Evolutionary conservation across 2,113 vertebrate species (phyloP).

Genomic region (Hippopotamus amphibius): DNA sequence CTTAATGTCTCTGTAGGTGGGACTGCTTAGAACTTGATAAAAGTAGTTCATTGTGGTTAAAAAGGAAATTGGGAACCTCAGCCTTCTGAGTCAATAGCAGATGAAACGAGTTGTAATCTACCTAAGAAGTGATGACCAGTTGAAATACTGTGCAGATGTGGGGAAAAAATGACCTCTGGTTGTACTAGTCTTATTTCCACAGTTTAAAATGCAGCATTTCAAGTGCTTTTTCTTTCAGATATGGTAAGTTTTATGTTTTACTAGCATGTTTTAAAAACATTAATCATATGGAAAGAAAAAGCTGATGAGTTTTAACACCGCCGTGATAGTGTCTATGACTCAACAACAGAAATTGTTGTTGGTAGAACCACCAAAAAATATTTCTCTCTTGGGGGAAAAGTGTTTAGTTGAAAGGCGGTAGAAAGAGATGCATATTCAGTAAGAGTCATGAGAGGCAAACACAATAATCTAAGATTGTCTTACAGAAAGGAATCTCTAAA

Average conservation of each 20-base stretch:
- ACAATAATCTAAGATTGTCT: slow-evolving; percentile 69
- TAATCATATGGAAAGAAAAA: slow-evolving; percentile 79
- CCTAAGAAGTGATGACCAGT: slow-evolving; percentile 76
- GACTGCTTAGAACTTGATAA: slow-evolving; percentile 5
- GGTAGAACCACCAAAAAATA: slow-evolving; percentile 84
- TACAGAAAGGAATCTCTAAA: slow-evolving; percentile 73
- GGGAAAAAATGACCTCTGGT: slow-evolving; percentile 76
- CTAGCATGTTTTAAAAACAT: slow-evolving; percentile 78
- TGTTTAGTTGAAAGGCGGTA: slow-evolving; percentile 73
- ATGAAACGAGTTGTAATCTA: slow-evolving; percentile 82
- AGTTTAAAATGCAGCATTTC: slow-evolving; percentile 79
- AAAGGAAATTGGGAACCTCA: background rate
- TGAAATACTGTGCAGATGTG: slow-evolving; percentile 70
- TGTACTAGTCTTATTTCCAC: slow-evolving; percentile 79
- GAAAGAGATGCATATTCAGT: slow-evolving; percentile 63
- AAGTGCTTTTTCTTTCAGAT: slow-evolving; percentile 71
- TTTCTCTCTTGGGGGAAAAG: slow-evolving; percentile 79
- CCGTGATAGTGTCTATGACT: slow-evolving; percentile 81
- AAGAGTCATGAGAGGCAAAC: slow-evolving; percentile 58
- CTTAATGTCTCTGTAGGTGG: background rate
- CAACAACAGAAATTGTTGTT: slow-evolving; percentile 85
- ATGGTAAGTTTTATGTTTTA: slow-evolving; percentile 76
- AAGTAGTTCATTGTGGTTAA: slow-evolving; percentile 35
- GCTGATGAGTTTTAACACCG: slow-evolving; percentile 80
- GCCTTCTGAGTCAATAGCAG: slow-evolving; percentile 82